phyloP scores from a whole-genome alignment of 1,140 invertebrate genomes.

The Radopholus similis region DNA sequence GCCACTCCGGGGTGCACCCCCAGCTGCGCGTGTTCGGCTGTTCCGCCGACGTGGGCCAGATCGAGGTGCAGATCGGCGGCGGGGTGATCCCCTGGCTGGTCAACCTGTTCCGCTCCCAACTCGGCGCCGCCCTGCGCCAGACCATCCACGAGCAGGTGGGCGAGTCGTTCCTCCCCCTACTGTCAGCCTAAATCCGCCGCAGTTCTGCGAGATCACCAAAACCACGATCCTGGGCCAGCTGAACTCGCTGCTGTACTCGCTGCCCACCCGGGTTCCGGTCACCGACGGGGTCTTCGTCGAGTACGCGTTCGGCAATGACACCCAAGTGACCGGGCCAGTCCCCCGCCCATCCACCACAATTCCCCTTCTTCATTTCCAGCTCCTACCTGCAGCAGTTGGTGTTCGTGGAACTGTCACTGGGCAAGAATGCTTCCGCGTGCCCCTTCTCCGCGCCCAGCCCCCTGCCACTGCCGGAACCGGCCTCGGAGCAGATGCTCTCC shows the following conservation, averaged over 20 bases:
- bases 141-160: conserved; percentile 49
- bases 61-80: conserved; percentile 27
- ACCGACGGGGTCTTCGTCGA: conserved; percentile 44
- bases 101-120: conserved; percentile 43
- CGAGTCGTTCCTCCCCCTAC: background rate
- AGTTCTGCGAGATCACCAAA: conserved; percentile 44
- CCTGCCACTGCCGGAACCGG: background rate
- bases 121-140: conserved; percentile 35
- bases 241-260: conserved; percentile 40
- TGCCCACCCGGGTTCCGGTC: conserved; percentile 44
- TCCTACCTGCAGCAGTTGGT: conserved; percentile 23
- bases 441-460: background rate
- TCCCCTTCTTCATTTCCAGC: conserved; percentile 21
- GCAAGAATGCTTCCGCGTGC: background rate
- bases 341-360: background rate
- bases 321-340: conserved; percentile 30
- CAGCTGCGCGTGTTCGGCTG: conserved; percentile 38
- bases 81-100: conserved; percentile 49
- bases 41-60: conserved; percentile 23
- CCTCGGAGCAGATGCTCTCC: background rate
- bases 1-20: conserved; percentile 36
- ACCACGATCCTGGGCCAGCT: conserved; percentile 42
- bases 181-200: background rate
- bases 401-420: conserved; percentile 6
- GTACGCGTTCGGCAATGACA: conserved; percentile 44